phyloP scores from a whole-genome alignment of 2,888 invertebrate species.

The Exocentrus adspersus region DNA sequence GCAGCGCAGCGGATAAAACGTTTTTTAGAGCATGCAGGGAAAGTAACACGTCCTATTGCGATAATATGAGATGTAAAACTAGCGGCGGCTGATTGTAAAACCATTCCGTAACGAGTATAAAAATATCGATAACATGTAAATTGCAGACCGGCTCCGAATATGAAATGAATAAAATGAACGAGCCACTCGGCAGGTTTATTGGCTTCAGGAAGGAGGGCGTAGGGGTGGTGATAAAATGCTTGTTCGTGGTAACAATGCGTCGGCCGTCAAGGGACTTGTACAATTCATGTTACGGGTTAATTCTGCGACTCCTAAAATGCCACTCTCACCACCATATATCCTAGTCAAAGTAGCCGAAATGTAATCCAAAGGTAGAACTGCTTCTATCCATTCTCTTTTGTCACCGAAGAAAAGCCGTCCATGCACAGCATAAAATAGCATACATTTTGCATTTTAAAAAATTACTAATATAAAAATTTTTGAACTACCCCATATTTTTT shows the following conservation, averaged over 20 bases:
- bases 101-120: constrained; percentile 63
- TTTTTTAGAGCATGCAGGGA: not conserved
- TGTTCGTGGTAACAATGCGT: constrained; percentile 62
- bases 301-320: constrained; percentile 46
- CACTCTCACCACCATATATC: constrained; percentile 28
- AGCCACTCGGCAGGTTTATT: constrained; percentile 62
- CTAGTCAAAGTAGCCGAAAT: too few species aligned
- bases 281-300: constrained; percentile 59
- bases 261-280: constrained; percentile 57
- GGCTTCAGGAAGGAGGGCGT: constrained; percentile 56
- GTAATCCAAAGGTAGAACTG: not conserved
- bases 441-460: too few species aligned
- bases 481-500: too few species aligned
- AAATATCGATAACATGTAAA: constrained; percentile 65
- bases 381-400: too few species aligned
- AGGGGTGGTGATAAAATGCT: constrained; percentile 62
- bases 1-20: not conserved
- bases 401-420: too few species aligned
- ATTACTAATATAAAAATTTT: too few species aligned
- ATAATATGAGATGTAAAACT: constrained; percentile 29
- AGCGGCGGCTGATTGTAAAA: constrained; percentile 45
- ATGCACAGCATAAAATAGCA: too few species aligned
- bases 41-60: constrained; percentile 11
- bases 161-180: constrained; percentile 64
- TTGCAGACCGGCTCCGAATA: constrained; percentile 62